Conservation (phyloP, 2,113 vertebrate genomes). For the Synodontis membranacea region DNA sequence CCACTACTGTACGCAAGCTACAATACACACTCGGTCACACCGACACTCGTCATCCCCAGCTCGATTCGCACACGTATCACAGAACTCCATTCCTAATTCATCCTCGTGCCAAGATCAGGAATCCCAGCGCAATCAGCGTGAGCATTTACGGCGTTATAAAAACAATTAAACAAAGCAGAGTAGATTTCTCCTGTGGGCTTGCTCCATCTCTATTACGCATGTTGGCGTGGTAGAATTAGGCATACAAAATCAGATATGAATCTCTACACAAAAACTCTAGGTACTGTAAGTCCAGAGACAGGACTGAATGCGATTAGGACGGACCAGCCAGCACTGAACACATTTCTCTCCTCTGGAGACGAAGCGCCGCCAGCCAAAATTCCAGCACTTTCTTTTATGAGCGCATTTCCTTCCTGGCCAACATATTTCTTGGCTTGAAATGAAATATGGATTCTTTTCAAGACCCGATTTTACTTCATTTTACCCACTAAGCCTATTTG, state of each 20-base stretch:
- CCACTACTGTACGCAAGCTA: slow-evolving; percentile 9
- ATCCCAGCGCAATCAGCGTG: neutral
- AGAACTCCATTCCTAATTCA: neutral
- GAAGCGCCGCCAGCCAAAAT: slow-evolving; percentile 5
- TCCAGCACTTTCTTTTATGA: neutral
- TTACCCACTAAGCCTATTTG: neutral
- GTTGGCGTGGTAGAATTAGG: slow-evolving; percentile 70
- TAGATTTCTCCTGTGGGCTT: slow-evolving; percentile 63
- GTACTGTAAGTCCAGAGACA: slow-evolving; percentile 49
- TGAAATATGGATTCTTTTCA: slow-evolving; percentile 42
- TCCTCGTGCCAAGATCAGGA: neutral
- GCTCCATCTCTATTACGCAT: slow-evolving; percentile 62
- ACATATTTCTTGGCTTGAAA: slow-evolving; percentile 48
- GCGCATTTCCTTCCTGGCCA: neutral
- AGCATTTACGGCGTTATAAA: slow-evolving; percentile 60
- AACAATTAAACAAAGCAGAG: slow-evolving; percentile 71
- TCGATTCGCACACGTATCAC: slow-evolving; percentile 7
- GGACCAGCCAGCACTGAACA: slow-evolving; percentile 46
- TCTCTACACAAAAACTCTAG: neutral
- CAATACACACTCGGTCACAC: slow-evolving; percentile 25
- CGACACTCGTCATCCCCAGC: neutral
- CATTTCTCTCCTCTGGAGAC: slow-evolving; percentile 23
- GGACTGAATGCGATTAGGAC: slow-evolving; percentile 61
- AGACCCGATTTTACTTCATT: neutral
- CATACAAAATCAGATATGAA: slow-evolving; percentile 61